Evolutionary conservation across 2,888 invertebrate genomes (phyloP).

Genomic region (Dendrolimus pini): DNA sequence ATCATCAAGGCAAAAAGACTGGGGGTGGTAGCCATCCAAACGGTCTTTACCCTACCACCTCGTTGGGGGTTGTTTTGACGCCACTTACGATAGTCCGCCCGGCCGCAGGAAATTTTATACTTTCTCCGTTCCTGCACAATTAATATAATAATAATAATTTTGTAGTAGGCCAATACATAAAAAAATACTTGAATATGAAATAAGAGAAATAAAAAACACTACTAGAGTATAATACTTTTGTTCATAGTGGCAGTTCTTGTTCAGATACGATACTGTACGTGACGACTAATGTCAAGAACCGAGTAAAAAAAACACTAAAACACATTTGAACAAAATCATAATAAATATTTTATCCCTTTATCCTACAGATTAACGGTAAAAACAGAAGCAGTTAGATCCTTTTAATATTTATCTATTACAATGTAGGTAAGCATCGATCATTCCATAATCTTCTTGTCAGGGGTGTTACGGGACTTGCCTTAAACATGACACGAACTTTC

Average conservation of each 20-base stretch:
- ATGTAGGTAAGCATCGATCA: constrained; percentile 7
- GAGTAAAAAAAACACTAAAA: too few species aligned
- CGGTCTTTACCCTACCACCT: background rate
- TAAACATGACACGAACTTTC: background rate
- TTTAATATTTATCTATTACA: background rate
- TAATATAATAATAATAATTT: too few species aligned
- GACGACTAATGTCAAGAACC: too few species aligned
- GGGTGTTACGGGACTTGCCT: background rate
- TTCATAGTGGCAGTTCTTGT: too few species aligned
- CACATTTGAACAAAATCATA: too few species aligned
- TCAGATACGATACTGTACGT: too few species aligned
- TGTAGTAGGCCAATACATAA: too few species aligned
- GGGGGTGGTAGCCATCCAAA: background rate
- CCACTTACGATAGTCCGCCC: background rate
- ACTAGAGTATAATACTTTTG: too few species aligned
- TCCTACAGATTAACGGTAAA: background rate
- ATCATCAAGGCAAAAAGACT: too few species aligned
- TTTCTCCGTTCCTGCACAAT: background rate
- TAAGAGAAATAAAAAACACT: too few species aligned
- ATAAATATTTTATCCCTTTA: background rate
- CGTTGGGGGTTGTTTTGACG: background rate
- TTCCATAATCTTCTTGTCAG: constrained; percentile 6
- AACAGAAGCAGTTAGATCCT: background rate
- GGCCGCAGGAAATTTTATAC: background rate
- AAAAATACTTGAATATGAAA: too few species aligned